Conservation (phyloP, 2,888 invertebrate species). For the Parapristionchus giblindavisi region DNA sequence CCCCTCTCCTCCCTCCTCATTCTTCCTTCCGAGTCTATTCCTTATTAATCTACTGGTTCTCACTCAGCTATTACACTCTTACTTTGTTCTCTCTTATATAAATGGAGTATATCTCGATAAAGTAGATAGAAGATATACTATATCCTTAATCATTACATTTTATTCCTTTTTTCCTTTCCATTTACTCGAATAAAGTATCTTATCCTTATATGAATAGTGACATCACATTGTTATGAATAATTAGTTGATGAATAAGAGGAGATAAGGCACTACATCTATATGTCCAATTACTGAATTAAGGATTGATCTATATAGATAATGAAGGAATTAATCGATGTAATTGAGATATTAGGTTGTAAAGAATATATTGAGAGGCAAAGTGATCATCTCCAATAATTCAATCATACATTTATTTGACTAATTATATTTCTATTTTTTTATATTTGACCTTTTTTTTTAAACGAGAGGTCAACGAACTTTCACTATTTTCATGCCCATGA, state of each 20-base stretch:
- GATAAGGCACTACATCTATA: background rate
- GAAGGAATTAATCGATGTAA: too few relatives aligned
- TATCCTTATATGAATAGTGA: background rate
- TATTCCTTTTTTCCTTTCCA: background rate
- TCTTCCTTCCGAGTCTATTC: slow-evolving; percentile 25
- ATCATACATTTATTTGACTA: too few relatives aligned
- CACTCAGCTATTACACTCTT: slow-evolving; percentile 34
- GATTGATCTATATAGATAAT: too few relatives aligned
- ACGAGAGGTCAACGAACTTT: too few relatives aligned
- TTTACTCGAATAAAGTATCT: slow-evolving; percentile 25
- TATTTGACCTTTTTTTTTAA: too few relatives aligned
- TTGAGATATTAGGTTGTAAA: too few relatives aligned
- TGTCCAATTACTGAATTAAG: background rate
- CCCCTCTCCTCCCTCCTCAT: background rate
- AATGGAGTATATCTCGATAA: slow-evolving; percentile 7
- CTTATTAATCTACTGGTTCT: slow-evolving; percentile 31
- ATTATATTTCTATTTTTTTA: too few relatives aligned
- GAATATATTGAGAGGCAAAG: too few relatives aligned
- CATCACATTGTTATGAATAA: background rate
- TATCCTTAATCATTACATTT: slow-evolving; percentile 5
- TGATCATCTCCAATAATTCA: too few relatives aligned
- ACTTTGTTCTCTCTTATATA: background rate
- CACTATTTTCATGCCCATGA: too few relatives aligned
- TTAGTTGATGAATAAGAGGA: background rate
- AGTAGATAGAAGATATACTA: slow-evolving; percentile 20